These are phyloP conservation scores for Dermochelys coriacea DNA, from an alignment of 2,797 vertebrate species.

Conservation along the genomic window DNA sequence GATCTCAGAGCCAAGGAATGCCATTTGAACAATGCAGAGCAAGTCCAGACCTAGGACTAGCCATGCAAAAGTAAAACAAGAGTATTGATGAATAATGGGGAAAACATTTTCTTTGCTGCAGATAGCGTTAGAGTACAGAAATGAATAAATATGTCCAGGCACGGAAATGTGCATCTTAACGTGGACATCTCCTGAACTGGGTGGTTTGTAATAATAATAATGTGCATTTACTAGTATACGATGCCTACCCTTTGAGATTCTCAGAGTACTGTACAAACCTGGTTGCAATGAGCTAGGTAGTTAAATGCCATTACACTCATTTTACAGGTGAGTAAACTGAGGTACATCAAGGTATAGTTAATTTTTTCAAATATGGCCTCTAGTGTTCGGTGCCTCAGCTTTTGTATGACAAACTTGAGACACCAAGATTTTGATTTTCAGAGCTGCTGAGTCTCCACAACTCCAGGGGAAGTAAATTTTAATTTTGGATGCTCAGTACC, in stretches of 20 bases:
- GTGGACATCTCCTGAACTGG: not conserved
- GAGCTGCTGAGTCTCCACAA: not conserved
- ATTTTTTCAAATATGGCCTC: not conserved
- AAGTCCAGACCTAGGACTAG: accelerated
- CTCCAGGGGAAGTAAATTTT: not conserved
- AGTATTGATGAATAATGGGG: not conserved
- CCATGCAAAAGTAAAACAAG: not conserved
- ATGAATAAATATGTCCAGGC: not conserved
- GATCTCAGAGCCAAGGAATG: not conserved
- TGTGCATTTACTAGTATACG: not conserved
- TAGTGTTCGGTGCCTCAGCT: not conserved
- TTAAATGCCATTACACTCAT: not conserved
- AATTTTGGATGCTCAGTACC: not conserved
- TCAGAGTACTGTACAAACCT: not conserved
- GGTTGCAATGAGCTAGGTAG: not conserved
- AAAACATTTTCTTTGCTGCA: not conserved
- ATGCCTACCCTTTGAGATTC: not conserved
- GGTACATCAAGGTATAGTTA: not conserved
- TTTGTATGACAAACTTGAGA: not conserved
- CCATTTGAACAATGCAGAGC: accelerated
- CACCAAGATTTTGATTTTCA: not conserved
- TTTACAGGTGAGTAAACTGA: not conserved
- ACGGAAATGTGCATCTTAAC: not conserved
- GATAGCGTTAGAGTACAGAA: not conserved
- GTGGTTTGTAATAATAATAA: not conserved